Evolutionary conservation across 2,113 vertebrate species (phyloP).

Genomic region (Phalacrocorax carbo): DNA sequence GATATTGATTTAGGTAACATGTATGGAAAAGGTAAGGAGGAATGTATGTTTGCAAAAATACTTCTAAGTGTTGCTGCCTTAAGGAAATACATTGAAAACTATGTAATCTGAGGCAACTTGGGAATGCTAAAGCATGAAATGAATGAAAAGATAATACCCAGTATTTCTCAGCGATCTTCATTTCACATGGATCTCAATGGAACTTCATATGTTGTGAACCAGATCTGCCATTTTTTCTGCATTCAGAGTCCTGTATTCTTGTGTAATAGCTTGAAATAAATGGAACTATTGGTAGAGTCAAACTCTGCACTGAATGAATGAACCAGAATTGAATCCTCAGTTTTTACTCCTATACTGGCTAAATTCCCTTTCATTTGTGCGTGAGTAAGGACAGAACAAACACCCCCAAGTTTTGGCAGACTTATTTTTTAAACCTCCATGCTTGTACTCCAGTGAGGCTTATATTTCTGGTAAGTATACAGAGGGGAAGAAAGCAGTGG

Average conservation of each 20-base stretch:
- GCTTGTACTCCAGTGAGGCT: neutral
- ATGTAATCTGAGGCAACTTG: neutral
- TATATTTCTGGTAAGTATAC: neutral
- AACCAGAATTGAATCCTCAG: neutral
- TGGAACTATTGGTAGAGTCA: neutral
- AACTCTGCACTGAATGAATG: neutral
- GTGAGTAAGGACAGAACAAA: neutral
- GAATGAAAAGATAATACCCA: neutral
- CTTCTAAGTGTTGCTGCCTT: neutral
- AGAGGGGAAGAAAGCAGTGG: neutral
- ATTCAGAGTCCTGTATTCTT: neutral
- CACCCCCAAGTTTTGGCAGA: neutral
- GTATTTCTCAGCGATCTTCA: neutral
- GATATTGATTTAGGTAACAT: constrained; percentile 63
- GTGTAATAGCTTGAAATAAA: neutral
- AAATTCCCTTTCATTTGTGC: neutral
- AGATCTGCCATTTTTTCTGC: neutral
- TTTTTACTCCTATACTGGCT: neutral
- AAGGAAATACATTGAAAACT: neutral
- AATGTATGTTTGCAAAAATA: neutral
- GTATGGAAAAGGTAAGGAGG: constrained; percentile 14
- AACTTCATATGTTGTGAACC: neutral
- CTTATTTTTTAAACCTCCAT: neutral
- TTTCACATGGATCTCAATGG: neutral
- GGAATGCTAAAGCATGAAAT: neutral